These are phyloP conservation scores for Seriola dumerili DNA, from an alignment of 2,113 vertebrate species.

Conservation along the genomic window DNA sequence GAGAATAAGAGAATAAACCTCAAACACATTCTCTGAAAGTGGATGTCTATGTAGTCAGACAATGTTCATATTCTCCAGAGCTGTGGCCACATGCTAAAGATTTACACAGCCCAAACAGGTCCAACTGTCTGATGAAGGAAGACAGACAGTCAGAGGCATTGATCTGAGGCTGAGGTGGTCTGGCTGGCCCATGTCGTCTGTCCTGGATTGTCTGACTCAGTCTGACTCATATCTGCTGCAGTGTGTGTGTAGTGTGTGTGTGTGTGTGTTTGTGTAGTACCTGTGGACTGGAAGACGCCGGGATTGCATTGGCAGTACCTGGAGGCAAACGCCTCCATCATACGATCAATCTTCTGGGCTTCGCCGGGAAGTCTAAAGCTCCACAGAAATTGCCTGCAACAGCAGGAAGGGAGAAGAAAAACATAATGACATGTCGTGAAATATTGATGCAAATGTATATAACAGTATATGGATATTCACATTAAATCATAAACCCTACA, in stretches of 20 bases:
- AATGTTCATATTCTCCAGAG: neutral
- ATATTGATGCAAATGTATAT: slow-evolving; percentile 25
- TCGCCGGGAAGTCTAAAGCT: slow-evolving; percentile 98
- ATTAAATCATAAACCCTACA: slow-evolving; percentile 7
- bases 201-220: slow-evolving; percentile 40
- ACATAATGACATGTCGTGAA: slow-evolving; percentile 9
- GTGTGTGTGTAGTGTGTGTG: slow-evolving; percentile 35
- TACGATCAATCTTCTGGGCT: slow-evolving; percentile 98
- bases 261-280: slow-evolving; percentile 74
- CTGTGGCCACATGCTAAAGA: slow-evolving; percentile 19
- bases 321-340: slow-evolving; percentile 99
- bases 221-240: slow-evolving; percentile 54
- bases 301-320: slow-evolving; percentile 98
- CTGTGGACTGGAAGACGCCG: slow-evolving; percentile 98
- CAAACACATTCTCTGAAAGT: neutral
- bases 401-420: slow-evolving; percentile 22
- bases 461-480: slow-evolving; percentile 5
- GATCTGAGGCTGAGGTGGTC: slow-evolving; percentile 56
- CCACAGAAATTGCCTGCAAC: slow-evolving; percentile 95
- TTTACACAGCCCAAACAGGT: slow-evolving; percentile 22
- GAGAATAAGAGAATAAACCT: neutral
- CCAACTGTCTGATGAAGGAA: slow-evolving; percentile 24
- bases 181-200: slow-evolving; percentile 34
- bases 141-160: slow-evolving; percentile 45
- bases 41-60: neutral